A percentile compares a stretch with the other conserved stretches of the same genome.
phyloP scores from a whole-genome alignment of 2,888 invertebrate genomes.

The Himalopsyche anomala region DNA sequence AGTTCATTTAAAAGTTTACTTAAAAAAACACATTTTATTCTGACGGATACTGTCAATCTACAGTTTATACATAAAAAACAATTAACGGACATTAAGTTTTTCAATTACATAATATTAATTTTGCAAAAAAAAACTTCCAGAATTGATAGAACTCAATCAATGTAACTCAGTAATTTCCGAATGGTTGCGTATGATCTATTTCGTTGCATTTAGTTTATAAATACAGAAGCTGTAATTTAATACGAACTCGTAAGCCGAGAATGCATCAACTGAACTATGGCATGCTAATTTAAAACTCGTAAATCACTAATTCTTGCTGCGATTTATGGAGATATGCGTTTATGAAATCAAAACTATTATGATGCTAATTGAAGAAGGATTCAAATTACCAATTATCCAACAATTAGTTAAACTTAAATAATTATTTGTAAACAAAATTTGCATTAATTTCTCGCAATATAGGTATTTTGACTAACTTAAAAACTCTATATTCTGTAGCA shows the following conservation, averaged over 20 bases:
- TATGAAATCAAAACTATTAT: not conserved
- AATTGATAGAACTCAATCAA: not conserved
- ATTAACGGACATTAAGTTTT: too few species aligned
- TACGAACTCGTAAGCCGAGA: not conserved
- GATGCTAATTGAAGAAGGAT: not conserved
- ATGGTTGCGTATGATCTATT: not conserved
- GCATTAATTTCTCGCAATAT: too few species aligned
- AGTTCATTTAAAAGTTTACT: too few species aligned
- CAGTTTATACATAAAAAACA: too few species aligned
- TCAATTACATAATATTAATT: too few species aligned
- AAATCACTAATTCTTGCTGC: not conserved
- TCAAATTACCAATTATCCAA: not conserved
- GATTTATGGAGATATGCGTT: slow-evolving; percentile 3
- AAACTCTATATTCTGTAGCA: too few species aligned
- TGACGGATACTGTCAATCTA: too few species aligned
- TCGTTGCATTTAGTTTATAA: not conserved
- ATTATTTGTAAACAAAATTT: too few species aligned
- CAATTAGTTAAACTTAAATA: too few species aligned
- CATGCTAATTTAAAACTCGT: slow-evolving; percentile 15
- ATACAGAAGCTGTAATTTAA: slow-evolving; percentile 10
- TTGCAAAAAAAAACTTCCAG: too few species aligned
- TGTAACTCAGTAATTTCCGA: not conserved
- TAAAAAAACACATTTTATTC: too few species aligned
- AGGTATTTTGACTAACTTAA: too few species aligned
- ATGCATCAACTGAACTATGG: not conserved